These are phyloP conservation scores for Agriotes lineatus DNA, from an alignment of 2,888 invertebrate species.

Conservation along the genomic window DNA sequence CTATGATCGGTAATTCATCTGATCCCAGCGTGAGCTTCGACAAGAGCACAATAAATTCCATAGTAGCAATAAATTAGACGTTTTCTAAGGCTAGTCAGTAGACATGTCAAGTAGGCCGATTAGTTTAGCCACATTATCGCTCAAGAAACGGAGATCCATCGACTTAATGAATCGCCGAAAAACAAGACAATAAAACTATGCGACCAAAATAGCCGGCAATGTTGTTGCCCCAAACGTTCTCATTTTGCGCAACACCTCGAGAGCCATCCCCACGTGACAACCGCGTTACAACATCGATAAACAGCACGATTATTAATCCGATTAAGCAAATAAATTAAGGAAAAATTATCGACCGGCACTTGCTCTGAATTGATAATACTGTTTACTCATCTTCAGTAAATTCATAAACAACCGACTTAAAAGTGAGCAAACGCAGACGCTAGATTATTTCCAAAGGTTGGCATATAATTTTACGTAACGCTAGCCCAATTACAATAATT, in stretches of 20 bases:
- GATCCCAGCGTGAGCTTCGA: too few relatives aligned
- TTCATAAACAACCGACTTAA: conserved; percentile 37
- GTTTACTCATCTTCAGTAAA: conserved; percentile 46
- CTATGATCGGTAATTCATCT: too few relatives aligned
- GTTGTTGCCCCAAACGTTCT: conserved; percentile 1
- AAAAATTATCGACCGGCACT: conserved; percentile 50
- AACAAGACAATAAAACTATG: neutral
- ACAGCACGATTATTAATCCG: conserved; percentile 40
- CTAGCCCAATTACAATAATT: too few relatives aligned
- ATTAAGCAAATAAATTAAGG: conserved; percentile 52
- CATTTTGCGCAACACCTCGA: conserved; percentile 17
- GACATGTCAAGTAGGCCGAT: too few relatives aligned
- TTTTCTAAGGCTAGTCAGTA: too few relatives aligned
- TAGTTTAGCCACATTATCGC: too few relatives aligned
- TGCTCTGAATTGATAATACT: conserved; percentile 53
- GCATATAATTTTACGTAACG: too few relatives aligned
- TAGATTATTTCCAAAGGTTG: neutral
- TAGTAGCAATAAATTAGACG: too few relatives aligned
- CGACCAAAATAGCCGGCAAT: neutral
- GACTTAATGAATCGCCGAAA: neutral
- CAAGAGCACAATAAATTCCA: too few relatives aligned
- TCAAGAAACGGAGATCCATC: too few relatives aligned
- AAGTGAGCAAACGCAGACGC: conserved; percentile 25
- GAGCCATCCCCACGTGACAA: neutral
- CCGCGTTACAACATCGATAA: conserved; percentile 37